Base-by-base conservation (phyloP, 2,113 vertebrate species). In the Erythrocercus mccallii region DNA sequence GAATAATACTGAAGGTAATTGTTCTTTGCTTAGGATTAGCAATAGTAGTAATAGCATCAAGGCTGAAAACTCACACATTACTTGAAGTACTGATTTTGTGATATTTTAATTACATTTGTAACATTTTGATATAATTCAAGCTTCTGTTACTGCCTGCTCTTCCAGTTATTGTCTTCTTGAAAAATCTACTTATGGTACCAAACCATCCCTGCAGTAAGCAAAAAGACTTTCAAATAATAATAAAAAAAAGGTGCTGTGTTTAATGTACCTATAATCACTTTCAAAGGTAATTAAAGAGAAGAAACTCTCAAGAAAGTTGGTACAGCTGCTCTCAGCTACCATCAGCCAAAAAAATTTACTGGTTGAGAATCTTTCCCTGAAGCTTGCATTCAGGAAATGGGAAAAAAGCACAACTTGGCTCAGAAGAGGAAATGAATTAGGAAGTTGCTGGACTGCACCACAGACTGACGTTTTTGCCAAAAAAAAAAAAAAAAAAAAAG, bases 391-490 rank as follows among this genome's bases (percentile, higher is more conserved):
- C 13, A 81, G 8, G 7, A 69, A 77, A 72, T 10, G 3, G 4
- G 1, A 7, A 60, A 62, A 58, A 25, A 58, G 0, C 7, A 48
- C 11, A 2, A 44, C 5, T 19, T 28, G 80, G 24, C 6, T 38
- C 1, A 69, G 86, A 73, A 66, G 7, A 1, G 2, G 2, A 3
- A 45, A 8, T 5, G 44, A 62, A 57, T 62, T 45, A 53, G 2
- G 6, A 88, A 82, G 3, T 12, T 11, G 3, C 4, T 68, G 24
- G 35, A 54, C 8, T 53, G 15, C 16, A 44, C 6, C 3, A 40
- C 4, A 56, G 10, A 57, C 6, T 18, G 5, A 57, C 10, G 3
- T 0, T 62, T 82, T 58, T 17, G 7, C 1, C 0, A 3, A 57
- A 20, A 20, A 48, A 20, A 45, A 15, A 40, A 61, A 33, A 6